Base-by-base conservation (phyloP, 2,888 invertebrate genomes). In the Isoperla grammatica region DNA sequence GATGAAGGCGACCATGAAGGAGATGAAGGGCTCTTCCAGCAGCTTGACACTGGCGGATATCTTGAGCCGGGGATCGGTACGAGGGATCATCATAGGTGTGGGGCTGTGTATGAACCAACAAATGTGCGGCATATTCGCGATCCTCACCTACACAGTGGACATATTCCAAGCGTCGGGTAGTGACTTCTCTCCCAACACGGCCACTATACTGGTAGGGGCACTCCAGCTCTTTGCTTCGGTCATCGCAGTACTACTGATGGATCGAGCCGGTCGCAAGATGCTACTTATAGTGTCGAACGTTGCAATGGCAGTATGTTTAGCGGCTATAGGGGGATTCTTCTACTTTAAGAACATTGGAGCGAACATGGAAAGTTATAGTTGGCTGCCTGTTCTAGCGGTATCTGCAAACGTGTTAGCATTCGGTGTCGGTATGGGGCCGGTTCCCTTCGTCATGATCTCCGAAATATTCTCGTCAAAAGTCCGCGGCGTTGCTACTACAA, bases 71-170 rank as follows among this genome's bases (percentile, higher is more conserved):
- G 75, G 71, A 1, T 72, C 74, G 3, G 69, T 70, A 15, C 71
- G 67, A 63, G 76, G 71, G 29, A 49, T 76, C 39, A 65, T 74
- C 9, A 74, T 77, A 19, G 67, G 71, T 1, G 54, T 75, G 17
- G 73, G 71, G 17, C 68, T 77, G 12, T 68, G 75, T 56, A 62
- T 69, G 22, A 74, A 74, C 20, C 78, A 79, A 65, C 78, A 78
- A 61, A 63, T 75, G 2, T 72, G 74, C 49, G 79, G 78, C 15
- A 74, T 77, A 60, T 71, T 74, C 13, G 73, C 74, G 1, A 72
- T 78, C 68, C 71, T 77, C 59, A 71, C 70, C n/a, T 71, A 69
- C 63, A 65, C 72, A 2, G 70, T 69, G 3, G 66, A 66, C 6
- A 73, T 75, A 49, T 69, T 74, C 56, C 46, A 70, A 57, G 69